Percentiles rank a stretch among this genome's conserved stretches.
These are phyloP conservation scores for Caenorhabditis parvicauda DNA, from an alignment of 2,888 invertebrate species.

Conservation along the genomic window DNA sequence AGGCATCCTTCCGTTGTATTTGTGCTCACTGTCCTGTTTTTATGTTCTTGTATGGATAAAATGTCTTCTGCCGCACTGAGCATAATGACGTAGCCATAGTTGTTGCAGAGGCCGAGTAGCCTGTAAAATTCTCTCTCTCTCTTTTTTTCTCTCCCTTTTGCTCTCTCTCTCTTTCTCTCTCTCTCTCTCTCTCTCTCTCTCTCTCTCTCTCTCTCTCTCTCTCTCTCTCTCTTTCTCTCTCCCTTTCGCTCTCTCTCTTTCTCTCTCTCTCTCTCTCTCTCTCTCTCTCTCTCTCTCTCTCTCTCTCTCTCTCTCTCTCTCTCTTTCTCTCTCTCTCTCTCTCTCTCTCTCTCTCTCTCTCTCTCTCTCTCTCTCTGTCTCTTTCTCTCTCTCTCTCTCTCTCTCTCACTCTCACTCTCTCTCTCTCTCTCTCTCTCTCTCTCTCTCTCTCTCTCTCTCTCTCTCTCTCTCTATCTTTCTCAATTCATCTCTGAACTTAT, in stretches of 20 bases:
- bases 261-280: neutral
- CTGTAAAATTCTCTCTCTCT: neutral
- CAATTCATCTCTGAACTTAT: too few species aligned
- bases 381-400: conserved; percentile 1
- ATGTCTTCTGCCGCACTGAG: conserved; percentile 81
- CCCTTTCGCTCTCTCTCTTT: conserved; percentile 1
- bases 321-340: conserved; percentile 5
- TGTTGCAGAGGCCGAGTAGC: neutral
- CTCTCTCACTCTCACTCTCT: neutral
- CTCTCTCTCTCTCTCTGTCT: neutral
- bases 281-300: conserved; percentile 4
- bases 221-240: neutral
- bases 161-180: conserved; percentile 6
- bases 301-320: conserved; percentile 8
- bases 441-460: neutral
- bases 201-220: neutral
- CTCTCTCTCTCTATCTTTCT: neutral
- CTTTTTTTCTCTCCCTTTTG: neutral
- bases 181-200: neutral
- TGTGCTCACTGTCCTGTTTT: neutral
- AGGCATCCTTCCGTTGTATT: neutral
- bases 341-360: neutral
- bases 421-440: neutral
- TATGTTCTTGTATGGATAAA: too few species aligned
- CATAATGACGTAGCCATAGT: conserved; percentile 83